These are phyloP conservation scores for Osmerus mordax DNA, from an alignment of 2,113 vertebrate genomes.

Conservation along the genomic window DNA sequence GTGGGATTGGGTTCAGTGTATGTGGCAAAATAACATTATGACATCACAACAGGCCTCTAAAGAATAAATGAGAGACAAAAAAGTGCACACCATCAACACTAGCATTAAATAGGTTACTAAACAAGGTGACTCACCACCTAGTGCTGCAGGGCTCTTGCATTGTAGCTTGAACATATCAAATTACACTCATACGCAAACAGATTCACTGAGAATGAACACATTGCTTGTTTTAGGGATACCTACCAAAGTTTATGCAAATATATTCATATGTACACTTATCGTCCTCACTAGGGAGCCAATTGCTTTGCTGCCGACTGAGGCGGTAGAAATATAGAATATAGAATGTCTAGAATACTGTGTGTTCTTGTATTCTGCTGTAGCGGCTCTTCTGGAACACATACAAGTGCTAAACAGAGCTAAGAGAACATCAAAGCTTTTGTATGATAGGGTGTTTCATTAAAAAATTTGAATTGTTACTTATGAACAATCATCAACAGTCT, in stretches of 20 bases:
- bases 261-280: constrained; percentile 73
- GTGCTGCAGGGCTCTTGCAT: constrained; percentile 53
- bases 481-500: constrained; percentile 56
- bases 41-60: constrained; percentile 65
- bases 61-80: constrained; percentile 55
- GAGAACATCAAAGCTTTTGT: constrained; percentile 68
- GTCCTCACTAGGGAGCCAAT: constrained; percentile 63
- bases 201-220: constrained; percentile 76
- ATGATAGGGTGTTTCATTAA: constrained; percentile 68
- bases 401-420: constrained; percentile 59
- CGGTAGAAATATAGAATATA: constrained; percentile 69
- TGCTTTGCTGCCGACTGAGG: constrained; percentile 64
- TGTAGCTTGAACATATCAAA: constrained; percentile 61
- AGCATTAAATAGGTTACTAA: constrained; percentile 65
- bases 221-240: constrained; percentile 73
- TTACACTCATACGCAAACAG: constrained; percentile 72
- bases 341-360: constrained; percentile 12
- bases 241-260: constrained; percentile 76
- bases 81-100: constrained; percentile 67
- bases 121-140: constrained; percentile 47
- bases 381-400: constrained; percentile 49
- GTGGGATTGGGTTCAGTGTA: constrained; percentile 32
- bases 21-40: constrained; percentile 57
- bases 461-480: constrained; percentile 55
- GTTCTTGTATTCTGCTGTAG: constrained; percentile 51